Base-by-base conservation (phyloP, 2,888 invertebrate genomes). In the Anoplius nigerrimus region DNA sequence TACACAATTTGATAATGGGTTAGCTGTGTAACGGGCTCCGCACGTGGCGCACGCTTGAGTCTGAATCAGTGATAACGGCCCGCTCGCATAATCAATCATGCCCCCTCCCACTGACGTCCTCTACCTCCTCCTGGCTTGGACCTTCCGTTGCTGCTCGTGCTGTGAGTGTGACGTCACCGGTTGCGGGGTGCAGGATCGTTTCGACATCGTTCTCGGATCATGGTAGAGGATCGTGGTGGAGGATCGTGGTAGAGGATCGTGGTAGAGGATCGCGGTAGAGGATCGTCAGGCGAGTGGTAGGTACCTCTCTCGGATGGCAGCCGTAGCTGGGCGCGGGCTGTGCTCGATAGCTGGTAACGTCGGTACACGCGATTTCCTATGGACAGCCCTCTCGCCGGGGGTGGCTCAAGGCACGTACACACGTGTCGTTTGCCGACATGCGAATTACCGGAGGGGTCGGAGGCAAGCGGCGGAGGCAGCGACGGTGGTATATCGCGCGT, bases 1-100 rank as follows among this genome's bases (percentile, higher is more conserved):
- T 81, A 82, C 79, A 84, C 84, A 86, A 86, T 85, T 84, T 83
- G 86, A 83, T 85, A 86, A 86, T 85, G 86, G 84, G 79, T 82
- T 84, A 83, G 79, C 81, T 78, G 80, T 83, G 85, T 84, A 82
- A 80, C 81, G 71, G 72, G 80, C 76, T 68, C 69, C 65, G 72
- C 74, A 78, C 76, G 76, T 58, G 60, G 54, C 69, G 71, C 74
- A 69, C 61, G 70, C 72, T 62, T 69, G 66, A 78, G 74, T 74
- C 75, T 74, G 80, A 78, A 80, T 83, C 83, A 76, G 79, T 79
- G 84, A 86, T 86, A 86, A 84, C 82, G 78, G 75, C 66, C 74
- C 79, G 77, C 78, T 81, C 78, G 82, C 82, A 83, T 84, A 83
- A 86, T 86, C 84, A 84, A 86, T 86, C 84, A 83, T 80, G 80